Percentiles rank a stretch among this genome's conserved stretches.
Conservation (phyloP, 2,797 vertebrate species). For the Pelochelys cantorii region DNA sequence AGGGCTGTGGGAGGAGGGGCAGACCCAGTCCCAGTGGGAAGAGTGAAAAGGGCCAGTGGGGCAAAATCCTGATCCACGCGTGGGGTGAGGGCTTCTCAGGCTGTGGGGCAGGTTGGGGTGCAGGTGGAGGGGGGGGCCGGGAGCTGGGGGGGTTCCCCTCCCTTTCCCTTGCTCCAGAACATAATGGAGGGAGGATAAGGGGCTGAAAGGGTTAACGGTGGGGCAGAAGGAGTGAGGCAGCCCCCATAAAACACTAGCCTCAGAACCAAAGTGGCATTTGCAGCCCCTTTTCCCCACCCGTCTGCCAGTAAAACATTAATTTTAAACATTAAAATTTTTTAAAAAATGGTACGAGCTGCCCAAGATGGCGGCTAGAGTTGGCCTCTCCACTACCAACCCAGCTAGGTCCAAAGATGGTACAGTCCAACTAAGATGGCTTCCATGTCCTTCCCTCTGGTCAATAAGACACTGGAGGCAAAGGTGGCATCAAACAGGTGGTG, state of each 20-base stretch:
- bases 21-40: too few species aligned
- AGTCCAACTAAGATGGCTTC: not conserved
- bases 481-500: not conserved
- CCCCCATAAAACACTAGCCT: not conserved
- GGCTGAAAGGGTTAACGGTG: not conserved
- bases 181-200: not conserved
- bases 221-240: not conserved
- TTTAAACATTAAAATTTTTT: not conserved
- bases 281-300: not conserved
- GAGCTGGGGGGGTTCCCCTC: too few species aligned
- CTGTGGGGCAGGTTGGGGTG: too few species aligned
- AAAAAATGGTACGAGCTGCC: not conserved
- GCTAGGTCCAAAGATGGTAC: not conserved
- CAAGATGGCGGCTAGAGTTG: not conserved
- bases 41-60: not conserved
- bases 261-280: not conserved
- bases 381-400: not conserved
- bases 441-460: not conserved
- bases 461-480: not conserved
- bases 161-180: too few species aligned
- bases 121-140: too few species aligned
- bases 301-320: not conserved
- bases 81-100: not conserved
- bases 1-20: rapidly evolving
- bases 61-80: not conserved